Base-by-base conservation (phyloP, 2,113 vertebrate species). In the Petromus typicus region DNA sequence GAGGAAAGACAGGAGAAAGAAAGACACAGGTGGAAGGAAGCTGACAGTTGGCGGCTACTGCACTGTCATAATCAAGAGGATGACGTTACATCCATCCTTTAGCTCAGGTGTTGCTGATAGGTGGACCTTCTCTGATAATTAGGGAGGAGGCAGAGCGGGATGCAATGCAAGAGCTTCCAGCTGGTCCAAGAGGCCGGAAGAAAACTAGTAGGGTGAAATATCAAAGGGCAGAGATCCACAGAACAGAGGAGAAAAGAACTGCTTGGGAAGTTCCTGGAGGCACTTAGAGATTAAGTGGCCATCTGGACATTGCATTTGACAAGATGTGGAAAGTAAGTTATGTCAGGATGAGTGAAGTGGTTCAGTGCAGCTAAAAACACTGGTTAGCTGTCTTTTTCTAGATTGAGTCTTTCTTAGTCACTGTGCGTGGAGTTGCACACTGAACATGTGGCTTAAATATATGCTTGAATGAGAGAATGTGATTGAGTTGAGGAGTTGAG, bases 21-120 rank as follows among this genome's bases (percentile, higher is more conserved):
- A 43, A 43, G 43, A 66, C 32, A 22, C 0, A 40, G 23, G 17
- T 56, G n/a, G 75, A 64, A 37, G 9, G 8, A 48, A 34, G 30
- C 1, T 43, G 45, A 23, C 5, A 4, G 10, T 20, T 7, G 76
- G 34, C 3, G 3, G 7, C 80, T 81, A 43, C 22, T 85, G 45
- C n/a, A 30, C 0, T 18, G 1, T 12, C 43, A 1, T 12, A 7
- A 32, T 40, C 79, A 11, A 23, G 45, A 75, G 48, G 40, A 34
- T 20, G 22, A 16, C 6, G 40, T 11, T 57, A 73, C 12, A 18
- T 0, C 0, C n/a, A 18, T 0, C 0, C n/a, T 9, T 14, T 16
- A 2, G 13, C 48, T 40, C 61, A 18, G 79, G 76, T 12, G 45
- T 93, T 66, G 32, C 25, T 51, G 61, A 18, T 37, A 37, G 66